phyloP scores from a whole-genome alignment of 2,113 vertebrate genomes.

The Protobothrops mucrosquamatus region DNA sequence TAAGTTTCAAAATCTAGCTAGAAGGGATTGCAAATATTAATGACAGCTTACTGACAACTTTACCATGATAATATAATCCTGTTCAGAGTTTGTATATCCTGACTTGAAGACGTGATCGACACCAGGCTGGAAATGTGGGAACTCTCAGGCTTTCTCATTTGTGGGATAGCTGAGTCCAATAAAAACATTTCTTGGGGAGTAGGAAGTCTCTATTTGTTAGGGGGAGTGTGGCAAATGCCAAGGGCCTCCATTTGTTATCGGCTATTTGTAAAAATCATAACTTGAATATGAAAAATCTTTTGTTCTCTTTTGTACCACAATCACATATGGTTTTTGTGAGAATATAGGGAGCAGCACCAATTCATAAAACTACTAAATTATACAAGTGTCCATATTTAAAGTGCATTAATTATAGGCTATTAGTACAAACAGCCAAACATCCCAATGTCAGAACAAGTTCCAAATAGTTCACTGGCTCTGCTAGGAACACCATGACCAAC shows the following conservation, averaged over 20 bases:
- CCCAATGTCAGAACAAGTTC: not conserved
- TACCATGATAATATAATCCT: not conserved
- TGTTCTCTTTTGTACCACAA: not conserved
- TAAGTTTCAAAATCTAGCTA: not conserved
- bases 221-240: not conserved
- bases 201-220: not conserved
- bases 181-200: not conserved
- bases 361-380: not conserved
- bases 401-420: not conserved
- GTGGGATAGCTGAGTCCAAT: not conserved
- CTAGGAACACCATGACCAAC: not conserved
- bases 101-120: not conserved
- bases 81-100: not conserved
- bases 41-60: not conserved
- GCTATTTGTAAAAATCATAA: not conserved
- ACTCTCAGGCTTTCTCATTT: not conserved
- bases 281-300: not conserved
- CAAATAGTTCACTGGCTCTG: not conserved
- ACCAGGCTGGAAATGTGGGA: not conserved
- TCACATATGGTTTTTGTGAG: too few relatives aligned
- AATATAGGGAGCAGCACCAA: not conserved
- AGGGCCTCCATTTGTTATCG: not conserved
- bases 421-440: not conserved
- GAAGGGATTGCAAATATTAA: not conserved
- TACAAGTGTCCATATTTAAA: not conserved